Evolutionary conservation across 1,140 invertebrate genomes (phyloP).

Genomic region (Pectinophora gossypiella): DNA sequence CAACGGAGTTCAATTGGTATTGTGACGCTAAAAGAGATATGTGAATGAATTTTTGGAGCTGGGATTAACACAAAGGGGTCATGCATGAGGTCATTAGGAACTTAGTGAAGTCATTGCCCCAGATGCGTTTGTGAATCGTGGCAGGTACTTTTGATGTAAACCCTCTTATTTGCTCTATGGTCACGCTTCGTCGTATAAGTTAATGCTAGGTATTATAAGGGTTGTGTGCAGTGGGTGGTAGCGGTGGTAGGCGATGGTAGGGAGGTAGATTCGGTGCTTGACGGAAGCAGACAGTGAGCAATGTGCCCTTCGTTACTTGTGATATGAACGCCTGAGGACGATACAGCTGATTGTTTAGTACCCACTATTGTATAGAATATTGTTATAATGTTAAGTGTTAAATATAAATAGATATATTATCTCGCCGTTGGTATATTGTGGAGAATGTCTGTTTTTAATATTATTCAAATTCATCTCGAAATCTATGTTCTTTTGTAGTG

Average conservation of each 20-base stretch:
- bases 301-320: neutral
- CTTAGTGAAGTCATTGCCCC: no score
- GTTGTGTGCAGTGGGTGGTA: conserved; percentile 15
- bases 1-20: neutral
- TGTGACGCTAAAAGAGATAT: neutral
- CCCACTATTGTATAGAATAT: conserved; percentile 33
- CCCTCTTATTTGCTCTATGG: conserved; percentile 13
- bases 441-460: conserved; percentile 65
- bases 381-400: conserved; percentile 62
- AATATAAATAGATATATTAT: conserved; percentile 61
- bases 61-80: no score
- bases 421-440: conserved; percentile 39
- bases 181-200: conserved; percentile 22
- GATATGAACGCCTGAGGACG: neutral
- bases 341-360: neutral
- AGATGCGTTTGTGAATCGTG: no score
- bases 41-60: neutral
- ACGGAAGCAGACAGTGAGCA: neutral
- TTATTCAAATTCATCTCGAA: conserved; percentile 50
- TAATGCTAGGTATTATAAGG: conserved; percentile 19
- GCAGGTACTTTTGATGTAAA: no score
- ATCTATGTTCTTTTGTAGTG: conserved; percentile 17
- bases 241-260: no score
- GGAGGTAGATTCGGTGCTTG: neutral
- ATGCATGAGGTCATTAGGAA: no score